phyloP scores from a whole-genome alignment of 1,140 invertebrate species.

The Argopecten irradians region DNA sequence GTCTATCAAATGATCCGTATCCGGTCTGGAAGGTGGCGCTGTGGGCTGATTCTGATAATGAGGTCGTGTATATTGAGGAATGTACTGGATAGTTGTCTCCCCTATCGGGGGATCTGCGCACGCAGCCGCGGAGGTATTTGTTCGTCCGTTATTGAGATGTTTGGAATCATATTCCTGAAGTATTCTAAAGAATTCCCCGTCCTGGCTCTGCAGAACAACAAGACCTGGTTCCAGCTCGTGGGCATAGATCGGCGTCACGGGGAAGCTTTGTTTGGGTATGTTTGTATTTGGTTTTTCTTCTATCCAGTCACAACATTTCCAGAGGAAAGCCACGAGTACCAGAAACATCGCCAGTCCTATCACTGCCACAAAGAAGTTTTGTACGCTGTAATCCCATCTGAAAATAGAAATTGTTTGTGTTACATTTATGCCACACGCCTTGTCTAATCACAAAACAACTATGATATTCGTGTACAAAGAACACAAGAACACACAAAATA shows the following conservation, averaged over 20 bases:
- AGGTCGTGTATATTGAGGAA: conserved; percentile 46
- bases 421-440: no score
- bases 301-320: conserved; percentile 40
- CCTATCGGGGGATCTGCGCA: background rate
- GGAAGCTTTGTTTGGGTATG: conserved; percentile 2
- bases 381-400: conserved; percentile 25
- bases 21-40: conserved; percentile 30
- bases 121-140: background rate
- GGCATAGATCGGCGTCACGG: conserved; percentile 32
- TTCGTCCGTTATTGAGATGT: background rate
- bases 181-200: conserved; percentile 51
- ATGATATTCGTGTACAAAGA: no score
- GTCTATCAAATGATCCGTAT: background rate
- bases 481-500: no score
- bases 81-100: conserved; percentile 34
- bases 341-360: conserved; percentile 33
- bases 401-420: no score
- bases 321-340: conserved; percentile 25
- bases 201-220: conserved; percentile 40
- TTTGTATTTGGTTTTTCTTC: background rate
- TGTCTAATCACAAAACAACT: no score
- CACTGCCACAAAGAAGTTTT: conserved; percentile 28
- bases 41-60: conserved; percentile 39
- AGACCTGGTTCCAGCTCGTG: conserved; percentile 50
- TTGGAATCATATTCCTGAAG: conserved; percentile 44